phyloP scores from a whole-genome alignment of 2,797 vertebrate genomes.

The Myotis findleyi region DNA sequence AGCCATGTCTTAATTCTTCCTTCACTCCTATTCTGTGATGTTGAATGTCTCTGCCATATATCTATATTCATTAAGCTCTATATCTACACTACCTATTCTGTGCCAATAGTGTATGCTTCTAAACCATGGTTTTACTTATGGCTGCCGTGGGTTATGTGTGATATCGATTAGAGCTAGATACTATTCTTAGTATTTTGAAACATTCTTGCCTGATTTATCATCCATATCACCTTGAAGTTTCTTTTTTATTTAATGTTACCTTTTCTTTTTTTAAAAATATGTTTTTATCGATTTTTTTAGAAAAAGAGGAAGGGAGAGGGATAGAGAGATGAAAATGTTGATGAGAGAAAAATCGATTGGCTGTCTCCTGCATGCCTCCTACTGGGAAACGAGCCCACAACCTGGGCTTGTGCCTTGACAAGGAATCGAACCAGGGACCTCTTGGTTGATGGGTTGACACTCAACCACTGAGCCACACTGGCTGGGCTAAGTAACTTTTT shows the following conservation, averaged over 20 bases:
- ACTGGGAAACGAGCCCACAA: too few species aligned
- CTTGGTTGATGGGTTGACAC: background rate
- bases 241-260: too few species aligned
- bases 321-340: too few species aligned
- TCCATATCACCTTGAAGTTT: background rate
- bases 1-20: conserved; percentile 2
- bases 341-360: too few species aligned
- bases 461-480: background rate
- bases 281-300: too few species aligned
- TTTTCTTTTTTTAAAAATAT: too few species aligned
- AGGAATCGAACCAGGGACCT: background rate
- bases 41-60: background rate
- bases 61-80: background rate
- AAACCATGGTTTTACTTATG: background rate
- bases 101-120: background rate
- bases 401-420: background rate
- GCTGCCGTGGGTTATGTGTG: background rate
- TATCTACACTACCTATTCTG: background rate
- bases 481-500: background rate
- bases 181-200: conserved; percentile 36
- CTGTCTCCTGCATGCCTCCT: too few species aligned
- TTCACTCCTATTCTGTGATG: background rate
- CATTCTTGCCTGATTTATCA: background rate
- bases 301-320: too few species aligned
- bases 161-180: background rate